phyloP scores from a whole-genome alignment of 2,113 vertebrate genomes.

The Lanius ludovicianus region DNA sequence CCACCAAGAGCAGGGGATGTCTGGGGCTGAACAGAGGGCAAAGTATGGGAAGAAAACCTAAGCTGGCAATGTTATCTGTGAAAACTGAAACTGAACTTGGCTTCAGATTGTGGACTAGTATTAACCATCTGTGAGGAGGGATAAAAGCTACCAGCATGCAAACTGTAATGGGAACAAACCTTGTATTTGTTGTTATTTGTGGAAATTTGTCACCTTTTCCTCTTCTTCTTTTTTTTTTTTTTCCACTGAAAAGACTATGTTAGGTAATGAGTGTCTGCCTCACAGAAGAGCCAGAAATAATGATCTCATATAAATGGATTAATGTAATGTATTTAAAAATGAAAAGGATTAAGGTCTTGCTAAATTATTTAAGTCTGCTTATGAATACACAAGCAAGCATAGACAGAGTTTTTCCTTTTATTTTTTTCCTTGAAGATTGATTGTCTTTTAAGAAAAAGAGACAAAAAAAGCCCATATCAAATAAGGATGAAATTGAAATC shows the following conservation, averaged over 20 bases:
- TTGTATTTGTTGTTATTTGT: neutral
- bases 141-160: neutral
- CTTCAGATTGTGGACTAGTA: neutral
- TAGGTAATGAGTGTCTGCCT: neutral
- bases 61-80: neutral
- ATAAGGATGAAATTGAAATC: constrained; percentile 17
- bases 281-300: neutral
- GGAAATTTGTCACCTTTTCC: neutral
- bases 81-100: neutral
- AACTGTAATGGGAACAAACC: neutral
- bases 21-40: neutral
- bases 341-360: constrained; percentile 1
- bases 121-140: neutral
- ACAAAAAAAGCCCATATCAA: neutral
- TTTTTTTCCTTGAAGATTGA: neutral
- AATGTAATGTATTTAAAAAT: constrained; percentile 16
- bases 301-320: constrained; percentile 4
- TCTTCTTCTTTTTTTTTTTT: neutral
- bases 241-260: neutral
- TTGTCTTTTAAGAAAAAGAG: neutral
- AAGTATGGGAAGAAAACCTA: neutral
- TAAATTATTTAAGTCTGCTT: constrained; percentile 29
- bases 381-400: neutral
- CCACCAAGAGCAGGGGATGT: neutral
- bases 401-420: neutral